Percentiles rank a stretch among this genome's conserved stretches.
phyloP scores from a whole-genome alignment of 2,888 invertebrate species.

The Pristionchus entomophagus region DNA sequence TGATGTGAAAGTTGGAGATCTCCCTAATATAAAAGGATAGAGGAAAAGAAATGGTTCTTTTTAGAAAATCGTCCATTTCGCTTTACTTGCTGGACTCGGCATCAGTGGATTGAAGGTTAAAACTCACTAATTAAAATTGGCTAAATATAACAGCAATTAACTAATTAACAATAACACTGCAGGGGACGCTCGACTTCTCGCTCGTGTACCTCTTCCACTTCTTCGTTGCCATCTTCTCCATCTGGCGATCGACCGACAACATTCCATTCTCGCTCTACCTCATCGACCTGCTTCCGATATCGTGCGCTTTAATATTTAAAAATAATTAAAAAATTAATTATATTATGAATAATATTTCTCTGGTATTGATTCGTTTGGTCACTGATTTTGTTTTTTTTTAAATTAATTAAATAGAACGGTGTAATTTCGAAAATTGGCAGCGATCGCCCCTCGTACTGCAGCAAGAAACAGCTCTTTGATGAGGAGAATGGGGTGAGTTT shows the following conservation, averaged over 20 bases:
- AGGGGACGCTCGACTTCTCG: not conserved
- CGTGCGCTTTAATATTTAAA: not conserved
- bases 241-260: not conserved
- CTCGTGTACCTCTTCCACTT: not conserved
- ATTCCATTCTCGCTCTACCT: conserved; percentile 27
- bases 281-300: conserved; percentile 1
- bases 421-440: not conserved
- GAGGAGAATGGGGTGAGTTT: not conserved
- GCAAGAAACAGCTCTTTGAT: not conserved
- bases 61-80: too few species aligned
- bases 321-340: not conserved
- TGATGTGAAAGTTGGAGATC: too few species aligned
- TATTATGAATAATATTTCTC: not conserved
- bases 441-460: conserved; percentile 25
- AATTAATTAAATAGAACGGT: not conserved
- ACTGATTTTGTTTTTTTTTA: not conserved
- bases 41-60: too few species aligned
- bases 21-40: too few species aligned
- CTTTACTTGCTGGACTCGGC: not conserved
- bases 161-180: too few species aligned
- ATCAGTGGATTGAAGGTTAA: conserved; percentile 8
- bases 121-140: too few species aligned
- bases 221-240: not conserved
- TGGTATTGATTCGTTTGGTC: not conserved
- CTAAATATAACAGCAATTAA: too few species aligned